Conservation (phyloP, 2,113 vertebrate species). For the Corythaixoides concolor region DNA sequence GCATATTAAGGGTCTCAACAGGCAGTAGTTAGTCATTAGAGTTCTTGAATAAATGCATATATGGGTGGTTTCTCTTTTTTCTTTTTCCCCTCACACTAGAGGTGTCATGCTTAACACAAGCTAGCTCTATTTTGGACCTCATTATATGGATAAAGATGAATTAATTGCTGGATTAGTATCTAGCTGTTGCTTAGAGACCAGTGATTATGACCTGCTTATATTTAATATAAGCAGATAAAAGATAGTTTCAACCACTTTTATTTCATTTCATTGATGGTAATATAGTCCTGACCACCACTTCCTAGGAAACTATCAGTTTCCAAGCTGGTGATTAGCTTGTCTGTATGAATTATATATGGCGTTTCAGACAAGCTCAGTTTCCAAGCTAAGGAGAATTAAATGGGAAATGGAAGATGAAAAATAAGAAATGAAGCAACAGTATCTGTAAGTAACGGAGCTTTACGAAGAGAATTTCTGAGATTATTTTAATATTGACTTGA, state of each 20-base stretch:
- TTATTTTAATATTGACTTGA: not conserved
- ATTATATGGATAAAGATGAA: slow-evolving; percentile 46
- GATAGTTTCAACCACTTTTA: not conserved
- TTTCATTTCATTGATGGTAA: not conserved
- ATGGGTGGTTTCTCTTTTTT: not conserved
- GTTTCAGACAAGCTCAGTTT: not conserved
- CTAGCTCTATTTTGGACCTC: slow-evolving; percentile 27
- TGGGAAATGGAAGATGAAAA: not conserved
- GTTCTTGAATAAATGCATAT: not conserved
- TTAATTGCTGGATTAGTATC: slow-evolving; percentile 51
- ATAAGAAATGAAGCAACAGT: not conserved
- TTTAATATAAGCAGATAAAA: slow-evolving; percentile 44
- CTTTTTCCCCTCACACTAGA: not conserved
- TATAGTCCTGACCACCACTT: not conserved
- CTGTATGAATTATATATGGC: not conserved
- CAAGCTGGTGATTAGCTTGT: not conserved
- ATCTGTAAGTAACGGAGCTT: not conserved
- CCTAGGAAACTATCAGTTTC: slow-evolving; percentile 12
- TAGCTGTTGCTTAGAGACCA: slow-evolving; percentile 17
- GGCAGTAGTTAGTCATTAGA: not conserved
- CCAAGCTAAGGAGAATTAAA: not conserved
- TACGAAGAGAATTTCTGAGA: not conserved
- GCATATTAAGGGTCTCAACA: slow-evolving; percentile 14
- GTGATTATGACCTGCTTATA: slow-evolving; percentile 39
- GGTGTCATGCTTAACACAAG: not conserved